phyloP scores from a whole-genome alignment of 2,113 vertebrate genomes.

The Pedetes capensis region DNA sequence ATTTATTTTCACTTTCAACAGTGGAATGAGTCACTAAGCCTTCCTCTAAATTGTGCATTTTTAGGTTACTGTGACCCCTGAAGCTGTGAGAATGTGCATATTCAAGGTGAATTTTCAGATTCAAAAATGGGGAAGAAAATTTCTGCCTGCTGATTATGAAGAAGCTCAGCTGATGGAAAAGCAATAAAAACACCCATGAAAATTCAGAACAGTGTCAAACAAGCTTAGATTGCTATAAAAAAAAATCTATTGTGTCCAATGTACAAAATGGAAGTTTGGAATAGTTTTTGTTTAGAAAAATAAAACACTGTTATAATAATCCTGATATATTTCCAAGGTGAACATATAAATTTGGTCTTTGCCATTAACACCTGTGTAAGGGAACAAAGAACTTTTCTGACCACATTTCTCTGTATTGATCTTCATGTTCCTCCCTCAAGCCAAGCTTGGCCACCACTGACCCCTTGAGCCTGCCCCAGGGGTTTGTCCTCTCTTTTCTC shows the following conservation, averaged over 20 bases:
- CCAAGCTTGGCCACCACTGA: not conserved
- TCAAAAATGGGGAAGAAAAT: not conserved
- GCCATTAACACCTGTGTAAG: not conserved
- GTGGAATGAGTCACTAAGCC: slow-evolving; percentile 16
- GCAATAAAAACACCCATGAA: not conserved
- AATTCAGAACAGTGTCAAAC: not conserved
- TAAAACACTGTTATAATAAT: not conserved
- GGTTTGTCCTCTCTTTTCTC: not conserved
- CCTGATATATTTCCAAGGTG: not conserved
- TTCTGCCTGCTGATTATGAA: not conserved
- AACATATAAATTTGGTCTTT: not conserved
- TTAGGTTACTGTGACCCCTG: slow-evolving; percentile 43
- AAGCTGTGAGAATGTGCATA: slow-evolving; percentile 18
- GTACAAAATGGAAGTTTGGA: not conserved
- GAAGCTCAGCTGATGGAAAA: slow-evolving; percentile 4
- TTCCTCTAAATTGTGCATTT: slow-evolving; percentile 44
- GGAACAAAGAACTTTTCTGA: not conserved
- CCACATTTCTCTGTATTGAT: not conserved
- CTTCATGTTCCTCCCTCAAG: not conserved
- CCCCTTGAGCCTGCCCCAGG: not conserved
- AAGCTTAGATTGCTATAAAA: not conserved
- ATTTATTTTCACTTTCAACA: slow-evolving; percentile 43
- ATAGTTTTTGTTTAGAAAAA: not conserved
- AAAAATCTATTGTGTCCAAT: not conserved
- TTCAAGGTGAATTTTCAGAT: slow-evolving; percentile 56